Evolutionary conservation across 2,888 invertebrate species (phyloP).

Genomic region (Watsonalla binaria): DNA sequence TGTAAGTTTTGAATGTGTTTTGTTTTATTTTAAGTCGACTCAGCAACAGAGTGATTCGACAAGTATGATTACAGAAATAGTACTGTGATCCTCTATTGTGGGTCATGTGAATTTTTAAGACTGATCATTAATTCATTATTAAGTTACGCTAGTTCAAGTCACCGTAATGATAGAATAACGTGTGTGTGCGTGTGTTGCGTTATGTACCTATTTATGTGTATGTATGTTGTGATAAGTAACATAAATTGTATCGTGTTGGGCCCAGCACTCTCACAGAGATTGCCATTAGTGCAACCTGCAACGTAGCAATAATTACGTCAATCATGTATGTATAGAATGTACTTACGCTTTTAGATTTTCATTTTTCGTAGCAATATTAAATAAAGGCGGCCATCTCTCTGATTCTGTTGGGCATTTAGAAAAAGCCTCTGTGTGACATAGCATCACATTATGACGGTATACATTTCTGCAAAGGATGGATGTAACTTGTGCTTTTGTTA

Average conservation of each 20-base stretch:
- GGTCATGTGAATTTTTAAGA: constrained; percentile 67
- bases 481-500: background rate
- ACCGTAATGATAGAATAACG: constrained; percentile 56
- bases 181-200: constrained; percentile 50
- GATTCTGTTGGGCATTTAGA: constrained; percentile 21
- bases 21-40: constrained; percentile 69
- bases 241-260: constrained; percentile 16
- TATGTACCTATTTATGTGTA: constrained; percentile 60
- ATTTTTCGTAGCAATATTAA: constrained; percentile 12
- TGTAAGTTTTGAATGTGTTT: constrained; percentile 58
- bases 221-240: constrained; percentile 36
- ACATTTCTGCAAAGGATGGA: background rate
- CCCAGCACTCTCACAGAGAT: constrained; percentile 48
- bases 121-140: constrained; percentile 76
- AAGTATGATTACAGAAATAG: constrained; percentile 41
- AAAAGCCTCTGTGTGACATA: background rate
- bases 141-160: constrained; percentile 72
- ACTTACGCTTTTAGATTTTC: constrained; percentile 16
- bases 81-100: constrained; percentile 39
- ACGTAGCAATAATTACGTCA: constrained; percentile 26
- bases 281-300: constrained; percentile 18
- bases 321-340: constrained; percentile 6
- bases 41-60: constrained; percentile 66
- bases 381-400: constrained; percentile 28
- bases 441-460: background rate